Percentiles rank a stretch among this genome's conserved stretches.
These are phyloP conservation scores for Parazoanthus atlanticus DNA, from an alignment of 92 coral and sea anemone species.

Conservation along the genomic window DNA sequence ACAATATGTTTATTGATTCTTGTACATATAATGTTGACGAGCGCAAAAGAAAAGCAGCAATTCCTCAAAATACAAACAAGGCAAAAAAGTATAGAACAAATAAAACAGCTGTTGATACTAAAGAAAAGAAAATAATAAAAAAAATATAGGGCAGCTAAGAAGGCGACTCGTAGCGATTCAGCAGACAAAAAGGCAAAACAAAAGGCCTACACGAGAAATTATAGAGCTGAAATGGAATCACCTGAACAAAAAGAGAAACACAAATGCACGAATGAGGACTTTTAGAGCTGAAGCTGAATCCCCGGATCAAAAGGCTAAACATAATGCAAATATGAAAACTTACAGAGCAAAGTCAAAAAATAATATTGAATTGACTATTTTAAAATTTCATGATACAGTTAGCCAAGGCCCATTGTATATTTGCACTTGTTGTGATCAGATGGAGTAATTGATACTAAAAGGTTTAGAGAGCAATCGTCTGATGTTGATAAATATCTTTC, in stretches of 20 bases:
- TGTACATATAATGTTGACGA: neutral
- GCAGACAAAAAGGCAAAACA: neutral
- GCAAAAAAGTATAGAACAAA: neutral
- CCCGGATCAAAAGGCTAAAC: conserved; percentile 31
- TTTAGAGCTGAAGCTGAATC: conserved; percentile 14
- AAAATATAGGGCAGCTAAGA: conserved; percentile 1
- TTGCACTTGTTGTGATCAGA: conserved; percentile 58
- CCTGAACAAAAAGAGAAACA: neutral
- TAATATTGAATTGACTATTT: conserved; percentile 18
- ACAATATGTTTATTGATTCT: neutral
- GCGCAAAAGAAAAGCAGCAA: conserved; percentile 4
- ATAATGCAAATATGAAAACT: conserved; percentile 38
- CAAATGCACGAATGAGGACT: neutral
- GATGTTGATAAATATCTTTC: conserved; percentile 46
- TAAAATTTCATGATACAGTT: conserved; percentile 41
- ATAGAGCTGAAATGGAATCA: neutral
- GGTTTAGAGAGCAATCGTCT: conserved; percentile 33
- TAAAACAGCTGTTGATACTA: neutral
- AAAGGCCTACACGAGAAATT: conserved; percentile 16
- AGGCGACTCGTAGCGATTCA: conserved; percentile 14
- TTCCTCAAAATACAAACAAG: neutral
- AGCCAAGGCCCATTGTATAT: conserved; percentile 28
- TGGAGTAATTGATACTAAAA: conserved; percentile 37
- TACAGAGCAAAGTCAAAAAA: conserved; percentile 35
- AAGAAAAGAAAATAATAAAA: conserved; percentile 12